Base-by-base conservation (phyloP, 2,888 invertebrate species). In the Noctua fimbriata region DNA sequence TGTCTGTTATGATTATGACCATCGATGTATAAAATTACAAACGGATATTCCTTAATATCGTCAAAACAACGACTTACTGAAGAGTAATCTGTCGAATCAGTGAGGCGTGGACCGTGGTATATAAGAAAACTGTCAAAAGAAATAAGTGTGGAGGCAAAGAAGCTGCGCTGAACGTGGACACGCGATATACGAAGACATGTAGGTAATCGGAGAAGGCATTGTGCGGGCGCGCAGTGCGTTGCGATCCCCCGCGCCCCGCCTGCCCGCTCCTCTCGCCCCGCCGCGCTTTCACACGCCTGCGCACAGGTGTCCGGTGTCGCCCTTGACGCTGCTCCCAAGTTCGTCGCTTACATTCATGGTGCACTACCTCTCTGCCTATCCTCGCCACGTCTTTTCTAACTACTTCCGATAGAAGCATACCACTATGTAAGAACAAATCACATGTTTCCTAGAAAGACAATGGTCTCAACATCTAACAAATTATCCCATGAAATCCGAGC, bases 261-360 rank as follows among this genome's bases (percentile, higher is more conserved):
- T 47, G 32, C 74, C 84, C 84, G 82, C 88, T 80, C 86, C 88
- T 88, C 87, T 88, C 87, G 85, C 84, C 89, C 89, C 85, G 85
- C 89, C 91, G 94, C 95, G 94, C 96, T 96, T 95, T 96, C 96
- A 96, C 96, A 96, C 95, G 95, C 95, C 94, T 93, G 95, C 95
- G 95, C 95, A 94, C 96, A 96, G 96, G 96, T 97, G 96, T 97
- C 95, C 92, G 93, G 89, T 97, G 93, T 96, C 96, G 96, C 96
- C 96, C 96, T 96, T 96, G 96, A 95, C 94, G 95, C 92, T 85
- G 89, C 90, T 92, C 90, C 93, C 94, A 95, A 94, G 93, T 94
- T 93, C 94, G 94, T 92, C 91, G 91, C 91, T 90, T 91, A 92
- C 92, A 90, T 80, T 87, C 82, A 84, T 83, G 82, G 74, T 85